Evolutionary conservation across 2,113 vertebrate species (phyloP).

Genomic region (Glareola pratincola): DNA sequence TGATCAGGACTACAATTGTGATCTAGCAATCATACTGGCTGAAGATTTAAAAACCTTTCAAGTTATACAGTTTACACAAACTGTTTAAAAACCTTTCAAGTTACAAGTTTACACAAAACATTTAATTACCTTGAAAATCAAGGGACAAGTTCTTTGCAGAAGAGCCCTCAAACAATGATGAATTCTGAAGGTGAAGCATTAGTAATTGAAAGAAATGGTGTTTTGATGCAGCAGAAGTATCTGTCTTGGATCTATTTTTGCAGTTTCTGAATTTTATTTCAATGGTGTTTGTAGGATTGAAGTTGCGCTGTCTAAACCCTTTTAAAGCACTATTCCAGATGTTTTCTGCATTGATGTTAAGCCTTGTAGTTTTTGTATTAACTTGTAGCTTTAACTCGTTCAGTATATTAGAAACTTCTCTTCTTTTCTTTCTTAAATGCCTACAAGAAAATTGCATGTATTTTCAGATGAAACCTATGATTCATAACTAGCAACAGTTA

Average conservation of each 20-base stretch:
- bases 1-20: neutral
- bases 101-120: no score
- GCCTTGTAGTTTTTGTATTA: slow-evolving; percentile 65
- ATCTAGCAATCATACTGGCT: neutral
- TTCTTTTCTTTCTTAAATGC: slow-evolving; percentile 64
- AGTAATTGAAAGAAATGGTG: slow-evolving; percentile 73
- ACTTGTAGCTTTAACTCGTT: slow-evolving; percentile 78
- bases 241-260: slow-evolving; percentile 28
- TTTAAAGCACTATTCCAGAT: slow-evolving; percentile 81
- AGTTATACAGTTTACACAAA: no score
- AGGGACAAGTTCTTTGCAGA: slow-evolving; percentile 77
- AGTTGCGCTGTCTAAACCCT: slow-evolving; percentile 78
- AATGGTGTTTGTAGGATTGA: slow-evolving; percentile 79
- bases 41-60: neutral
- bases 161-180: slow-evolving; percentile 78
- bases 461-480: neutral
- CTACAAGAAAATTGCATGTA: slow-evolving; percentile 64
- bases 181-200: slow-evolving; percentile 76
- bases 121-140: slow-evolving; percentile 77
- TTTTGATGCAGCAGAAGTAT: slow-evolving; percentile 59
- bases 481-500: neutral
- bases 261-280: slow-evolving; percentile 76
- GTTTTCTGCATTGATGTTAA: slow-evolving; percentile 75
- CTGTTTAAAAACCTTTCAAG: neutral
- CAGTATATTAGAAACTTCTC: slow-evolving; percentile 72